Conservation (phyloP, 2,888 invertebrate genomes). For the Pilophorus perplexus region DNA sequence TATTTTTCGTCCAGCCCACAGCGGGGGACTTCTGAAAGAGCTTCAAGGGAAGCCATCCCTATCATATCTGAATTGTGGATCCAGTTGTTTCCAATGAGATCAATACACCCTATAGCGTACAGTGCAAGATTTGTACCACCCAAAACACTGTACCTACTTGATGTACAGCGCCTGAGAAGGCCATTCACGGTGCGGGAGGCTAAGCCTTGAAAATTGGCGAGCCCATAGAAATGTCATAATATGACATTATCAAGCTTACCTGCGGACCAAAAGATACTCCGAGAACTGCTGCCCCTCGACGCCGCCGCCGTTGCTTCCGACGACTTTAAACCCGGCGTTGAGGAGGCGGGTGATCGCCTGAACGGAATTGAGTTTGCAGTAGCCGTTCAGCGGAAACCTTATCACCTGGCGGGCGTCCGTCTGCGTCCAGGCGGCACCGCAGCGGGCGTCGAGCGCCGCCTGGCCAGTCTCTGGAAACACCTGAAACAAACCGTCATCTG, state of each 20-base stretch:
- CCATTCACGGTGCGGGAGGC: too few species aligned
- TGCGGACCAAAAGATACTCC: conserved; percentile 77
- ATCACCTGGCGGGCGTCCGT: conserved; percentile 78
- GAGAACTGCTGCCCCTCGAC: conserved; percentile 88
- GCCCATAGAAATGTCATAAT: too few species aligned
- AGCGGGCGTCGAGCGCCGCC: conserved; percentile 74
- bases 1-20: too few species aligned
- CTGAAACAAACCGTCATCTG: conserved; percentile 36
- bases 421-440: conserved; percentile 77
- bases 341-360: conserved; percentile 67
- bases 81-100: too few species aligned
- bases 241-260: too few species aligned
- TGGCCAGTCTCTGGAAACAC: conserved; percentile 73
- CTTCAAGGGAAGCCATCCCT: too few species aligned
- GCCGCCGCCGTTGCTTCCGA: conserved; percentile 81
- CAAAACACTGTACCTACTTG: background rate
- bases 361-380: conserved; percentile 85
- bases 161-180: background rate
- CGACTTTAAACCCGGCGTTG: conserved; percentile 73
- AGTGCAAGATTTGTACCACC: background rate
- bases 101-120: background rate
- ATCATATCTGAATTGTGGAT: too few species aligned
- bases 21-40: too few species aligned
- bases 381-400: conserved; percentile 81
- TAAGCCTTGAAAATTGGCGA: too few species aligned